phyloP scores from a whole-genome alignment of 2,888 invertebrate species.

The Helobdella robusta region DNA sequence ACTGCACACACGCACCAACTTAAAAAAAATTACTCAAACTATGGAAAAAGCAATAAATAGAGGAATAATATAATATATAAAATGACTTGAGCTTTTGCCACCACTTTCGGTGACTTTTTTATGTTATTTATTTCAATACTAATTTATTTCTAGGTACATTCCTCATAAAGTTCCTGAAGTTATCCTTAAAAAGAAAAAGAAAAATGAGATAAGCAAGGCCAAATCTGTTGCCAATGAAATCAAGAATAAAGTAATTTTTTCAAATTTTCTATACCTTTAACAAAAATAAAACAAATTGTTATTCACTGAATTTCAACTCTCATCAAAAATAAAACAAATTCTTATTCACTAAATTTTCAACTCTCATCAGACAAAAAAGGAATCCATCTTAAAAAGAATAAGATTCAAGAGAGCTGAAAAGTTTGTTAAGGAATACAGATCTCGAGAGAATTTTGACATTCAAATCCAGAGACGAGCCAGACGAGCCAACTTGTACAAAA shows the following conservation, averaged over 20 bases:
- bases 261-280: not conserved
- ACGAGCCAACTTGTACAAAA: not conserved
- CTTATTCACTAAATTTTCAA: not conserved
- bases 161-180: conserved; percentile 28
- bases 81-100: no score
- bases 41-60: no score
- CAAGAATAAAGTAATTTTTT: conserved; percentile 14
- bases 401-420: conserved; percentile 28
- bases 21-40: no score
- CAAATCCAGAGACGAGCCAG: conserved; percentile 14
- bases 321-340: not conserved
- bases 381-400: not conserved
- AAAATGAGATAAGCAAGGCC: conserved; percentile 24
- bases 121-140: no score
- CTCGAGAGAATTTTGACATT: conserved; percentile 25
- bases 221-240: conserved; percentile 21
- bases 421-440: conserved; percentile 25
- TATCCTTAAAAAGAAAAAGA: conserved; percentile 29
- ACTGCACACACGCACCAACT: no score
- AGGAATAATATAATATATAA: no score
- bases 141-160: conserved; percentile 7
- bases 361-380: conserved; percentile 5
- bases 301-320: not conserved
- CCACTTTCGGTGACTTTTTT: no score
- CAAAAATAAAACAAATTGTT: not conserved